Conservation (phyloP, 2,888 invertebrate genomes). For the Serrognathus titanus region DNA sequence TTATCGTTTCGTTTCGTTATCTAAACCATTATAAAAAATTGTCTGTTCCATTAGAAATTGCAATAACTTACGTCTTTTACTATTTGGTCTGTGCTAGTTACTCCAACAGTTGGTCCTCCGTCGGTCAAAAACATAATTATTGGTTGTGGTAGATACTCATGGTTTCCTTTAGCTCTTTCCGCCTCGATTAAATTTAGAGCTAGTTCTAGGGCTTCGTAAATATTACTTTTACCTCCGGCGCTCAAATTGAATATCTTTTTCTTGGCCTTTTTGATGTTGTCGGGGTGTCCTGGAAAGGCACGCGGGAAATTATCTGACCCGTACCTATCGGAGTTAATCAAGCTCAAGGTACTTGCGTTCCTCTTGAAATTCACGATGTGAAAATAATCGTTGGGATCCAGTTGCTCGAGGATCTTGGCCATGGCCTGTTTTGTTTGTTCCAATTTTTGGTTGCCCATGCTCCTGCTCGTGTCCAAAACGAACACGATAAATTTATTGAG, state of each 20-base stretch:
- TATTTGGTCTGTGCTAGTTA: conserved; percentile 54
- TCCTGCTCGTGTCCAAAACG: conserved; percentile 73
- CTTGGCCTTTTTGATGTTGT: conserved; percentile 59
- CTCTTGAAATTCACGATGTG: conserved; percentile 65
- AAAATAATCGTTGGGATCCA: conserved; percentile 62
- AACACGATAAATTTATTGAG: conserved; percentile 68
- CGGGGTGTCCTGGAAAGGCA: conserved; percentile 53
- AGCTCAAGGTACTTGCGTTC: conserved; percentile 53
- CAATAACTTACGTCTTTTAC: conserved; percentile 45
- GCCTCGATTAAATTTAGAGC: conserved; percentile 43
- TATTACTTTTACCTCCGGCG: conserved; percentile 64
- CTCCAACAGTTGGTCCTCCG: conserved; percentile 63
- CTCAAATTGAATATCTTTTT: conserved; percentile 54
- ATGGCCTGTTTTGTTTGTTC: conserved; percentile 65
- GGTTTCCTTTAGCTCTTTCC: conserved; percentile 26
- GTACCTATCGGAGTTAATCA: conserved; percentile 27
- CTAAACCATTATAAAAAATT: conserved; percentile 33
- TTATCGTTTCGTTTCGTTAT: conserved; percentile 42
- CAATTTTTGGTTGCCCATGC: conserved; percentile 68
- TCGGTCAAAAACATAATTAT: conserved; percentile 66
- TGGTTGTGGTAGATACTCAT: conserved; percentile 51
- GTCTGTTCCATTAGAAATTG: conserved; percentile 18
- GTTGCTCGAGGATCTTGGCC: conserved; percentile 61
- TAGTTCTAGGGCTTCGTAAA: conserved; percentile 60
- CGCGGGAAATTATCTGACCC: conserved; percentile 38